Evolutionary conservation across 2,888 invertebrate species (phyloP).

Genomic region (Calameuta idolon): DNA sequence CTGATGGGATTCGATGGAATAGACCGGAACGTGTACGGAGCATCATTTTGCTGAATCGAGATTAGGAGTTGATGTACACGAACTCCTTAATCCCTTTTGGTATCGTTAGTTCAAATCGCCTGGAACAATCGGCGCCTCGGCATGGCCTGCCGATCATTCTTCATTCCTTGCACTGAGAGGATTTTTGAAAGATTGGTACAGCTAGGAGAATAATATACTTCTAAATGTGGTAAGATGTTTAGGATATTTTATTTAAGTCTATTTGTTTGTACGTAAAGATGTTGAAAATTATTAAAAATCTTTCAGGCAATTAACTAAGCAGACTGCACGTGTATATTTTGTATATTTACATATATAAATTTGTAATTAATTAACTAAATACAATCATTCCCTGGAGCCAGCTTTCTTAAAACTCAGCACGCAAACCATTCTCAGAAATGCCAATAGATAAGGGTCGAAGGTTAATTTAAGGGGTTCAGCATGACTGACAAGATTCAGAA

Average conservation of each 20-base stretch:
- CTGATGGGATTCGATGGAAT: not conserved
- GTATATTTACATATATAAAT: not conserved
- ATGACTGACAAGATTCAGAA: not conserved
- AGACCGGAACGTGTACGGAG: not conserved
- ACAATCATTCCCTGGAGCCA: not conserved
- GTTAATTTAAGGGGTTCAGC: not conserved
- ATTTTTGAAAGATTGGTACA: not conserved
- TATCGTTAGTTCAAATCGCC: not conserved
- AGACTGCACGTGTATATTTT: not conserved
- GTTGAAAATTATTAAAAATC: not conserved
- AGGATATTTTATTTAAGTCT: not conserved
- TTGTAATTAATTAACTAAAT: not conserved
- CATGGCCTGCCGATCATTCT: not conserved
- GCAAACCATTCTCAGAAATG: not conserved
- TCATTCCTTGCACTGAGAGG: not conserved
- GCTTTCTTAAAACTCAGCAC: not conserved
- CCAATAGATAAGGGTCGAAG: not conserved
- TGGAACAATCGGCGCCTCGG: not conserved
- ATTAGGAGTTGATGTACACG: not conserved
- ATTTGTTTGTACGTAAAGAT: not conserved
- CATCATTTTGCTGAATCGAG: not conserved
- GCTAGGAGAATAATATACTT: not conserved
- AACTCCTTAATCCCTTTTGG: not conserved
- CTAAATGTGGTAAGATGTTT: not conserved
- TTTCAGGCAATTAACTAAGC: not conserved